Percentiles rank a stretch among this genome's conserved stretches.
Evolutionary conservation across 1,140 invertebrate genomes (phyloP).

Genomic region (Drosophila arawakana): DNA sequence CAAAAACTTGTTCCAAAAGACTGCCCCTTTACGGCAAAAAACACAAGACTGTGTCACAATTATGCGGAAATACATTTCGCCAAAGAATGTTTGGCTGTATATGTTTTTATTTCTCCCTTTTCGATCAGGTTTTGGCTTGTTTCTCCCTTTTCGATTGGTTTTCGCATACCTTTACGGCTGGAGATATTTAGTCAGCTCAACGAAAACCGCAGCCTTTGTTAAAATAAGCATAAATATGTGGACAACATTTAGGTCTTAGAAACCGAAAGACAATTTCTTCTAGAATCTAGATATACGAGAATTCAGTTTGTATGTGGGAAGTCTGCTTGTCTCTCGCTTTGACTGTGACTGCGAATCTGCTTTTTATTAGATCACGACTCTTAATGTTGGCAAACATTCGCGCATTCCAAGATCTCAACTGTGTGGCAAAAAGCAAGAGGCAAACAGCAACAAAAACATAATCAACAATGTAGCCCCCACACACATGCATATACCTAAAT

Average conservation of each 20-base stretch:
- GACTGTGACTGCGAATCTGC: conserved; percentile 45
- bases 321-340: conserved; percentile 15
- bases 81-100: conserved; percentile 40
- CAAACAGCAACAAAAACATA: conserved; percentile 32
- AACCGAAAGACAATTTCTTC: conserved; percentile 13
- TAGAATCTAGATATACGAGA: neutral
- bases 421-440: conserved; percentile 34
- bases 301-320: conserved; percentile 24
- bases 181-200: conserved; percentile 57
- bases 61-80: conserved; percentile 72
- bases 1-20: conserved; percentile 72
- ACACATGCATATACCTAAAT: conserved; percentile 54
- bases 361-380: conserved; percentile 79
- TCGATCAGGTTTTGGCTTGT: conserved; percentile 31
- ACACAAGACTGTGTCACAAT: conserved; percentile 58
- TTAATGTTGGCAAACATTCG: conserved; percentile 79
- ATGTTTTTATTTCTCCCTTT: conserved; percentile 41
- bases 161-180: conserved; percentile 50
- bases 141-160: conserved; percentile 39
- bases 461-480: conserved; percentile 49
- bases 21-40: conserved; percentile 12
- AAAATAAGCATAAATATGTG: conserved; percentile 45
- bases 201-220: conserved; percentile 37
- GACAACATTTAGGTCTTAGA: conserved; percentile 52
- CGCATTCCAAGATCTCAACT: conserved; percentile 63